Conservation (phyloP, 2,113 vertebrate genomes). For the Sturnira hondurensis region DNA sequence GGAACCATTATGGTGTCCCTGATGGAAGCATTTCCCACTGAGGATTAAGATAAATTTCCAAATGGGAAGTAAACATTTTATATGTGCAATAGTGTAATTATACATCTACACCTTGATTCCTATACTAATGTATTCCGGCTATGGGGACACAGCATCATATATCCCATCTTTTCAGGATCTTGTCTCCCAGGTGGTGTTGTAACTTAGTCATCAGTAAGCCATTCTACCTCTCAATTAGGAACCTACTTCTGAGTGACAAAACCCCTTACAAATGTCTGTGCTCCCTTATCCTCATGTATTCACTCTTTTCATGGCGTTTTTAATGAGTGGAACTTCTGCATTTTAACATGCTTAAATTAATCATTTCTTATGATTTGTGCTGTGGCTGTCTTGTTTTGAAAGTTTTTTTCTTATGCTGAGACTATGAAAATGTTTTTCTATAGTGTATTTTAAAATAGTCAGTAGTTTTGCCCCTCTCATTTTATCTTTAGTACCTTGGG, state of each 20-base stretch:
- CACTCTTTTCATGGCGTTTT: not conserved
- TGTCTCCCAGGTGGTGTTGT: not conserved
- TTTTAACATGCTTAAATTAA: not conserved
- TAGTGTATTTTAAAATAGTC: not conserved
- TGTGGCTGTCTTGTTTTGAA: not conserved
- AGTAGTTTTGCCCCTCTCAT: not conserved
- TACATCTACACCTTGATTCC: not conserved
- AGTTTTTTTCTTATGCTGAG: not conserved
- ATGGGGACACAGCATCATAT: too few species aligned
- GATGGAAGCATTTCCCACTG: not conserved
- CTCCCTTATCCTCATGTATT: not conserved
- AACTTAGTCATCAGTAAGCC: not conserved
- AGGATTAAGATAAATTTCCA: not conserved
- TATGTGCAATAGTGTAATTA: not conserved
- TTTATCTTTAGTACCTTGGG: not conserved
- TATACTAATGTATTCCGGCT: not conserved
- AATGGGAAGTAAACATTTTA: not conserved
- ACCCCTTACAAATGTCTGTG: not conserved
- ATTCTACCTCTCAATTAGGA: not conserved
- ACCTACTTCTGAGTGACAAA: not conserved
- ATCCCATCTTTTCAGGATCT: too few species aligned
- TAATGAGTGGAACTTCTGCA: not conserved
- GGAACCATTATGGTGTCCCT: not conserved
- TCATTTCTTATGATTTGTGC: not conserved
- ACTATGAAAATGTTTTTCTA: not conserved